These are phyloP conservation scores for Eidolon helvum DNA, from an alignment of 2,113 vertebrate species.

Conservation along the genomic window DNA sequence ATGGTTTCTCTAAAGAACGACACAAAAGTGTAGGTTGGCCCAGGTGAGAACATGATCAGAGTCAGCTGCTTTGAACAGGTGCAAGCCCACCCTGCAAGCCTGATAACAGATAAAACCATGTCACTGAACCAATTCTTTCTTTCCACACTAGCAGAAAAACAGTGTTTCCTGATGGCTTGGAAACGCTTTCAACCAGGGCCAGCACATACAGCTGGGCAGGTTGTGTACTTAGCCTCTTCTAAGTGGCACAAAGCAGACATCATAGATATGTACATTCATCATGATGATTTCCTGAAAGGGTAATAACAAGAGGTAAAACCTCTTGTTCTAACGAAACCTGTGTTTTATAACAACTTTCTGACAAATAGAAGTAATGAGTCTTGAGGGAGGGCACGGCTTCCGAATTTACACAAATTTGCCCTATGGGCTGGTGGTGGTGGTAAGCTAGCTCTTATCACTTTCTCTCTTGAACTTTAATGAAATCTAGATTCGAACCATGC, in stretches of 20 bases:
- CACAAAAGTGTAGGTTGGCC: not conserved
- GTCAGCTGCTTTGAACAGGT: not conserved
- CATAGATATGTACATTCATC: not conserved
- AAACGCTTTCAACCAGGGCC: not conserved
- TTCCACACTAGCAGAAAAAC: not conserved
- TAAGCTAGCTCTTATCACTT: not conserved
- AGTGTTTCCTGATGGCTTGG: not conserved
- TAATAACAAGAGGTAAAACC: too few species aligned
- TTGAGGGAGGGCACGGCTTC: not conserved
- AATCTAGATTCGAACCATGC: not conserved
- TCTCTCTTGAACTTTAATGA: not conserved
- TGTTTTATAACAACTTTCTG: conserved; percentile 6
- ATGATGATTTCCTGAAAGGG: not conserved
- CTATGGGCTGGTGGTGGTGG: not conserved
- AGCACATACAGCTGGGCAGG: not conserved
- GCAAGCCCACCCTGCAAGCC: not conserved
- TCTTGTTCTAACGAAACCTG: not conserved
- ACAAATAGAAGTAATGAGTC: not conserved
- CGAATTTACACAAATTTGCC: conserved; percentile 1
- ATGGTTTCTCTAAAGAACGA: not conserved
- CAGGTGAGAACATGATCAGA: not conserved
- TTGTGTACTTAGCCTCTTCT: not conserved
- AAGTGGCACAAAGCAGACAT: not conserved
- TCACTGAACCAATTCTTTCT: not conserved
- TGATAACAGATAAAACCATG: not conserved